Conservation (phyloP, 2,113 vertebrate species). For the Cynopterus brachyotis region DNA sequence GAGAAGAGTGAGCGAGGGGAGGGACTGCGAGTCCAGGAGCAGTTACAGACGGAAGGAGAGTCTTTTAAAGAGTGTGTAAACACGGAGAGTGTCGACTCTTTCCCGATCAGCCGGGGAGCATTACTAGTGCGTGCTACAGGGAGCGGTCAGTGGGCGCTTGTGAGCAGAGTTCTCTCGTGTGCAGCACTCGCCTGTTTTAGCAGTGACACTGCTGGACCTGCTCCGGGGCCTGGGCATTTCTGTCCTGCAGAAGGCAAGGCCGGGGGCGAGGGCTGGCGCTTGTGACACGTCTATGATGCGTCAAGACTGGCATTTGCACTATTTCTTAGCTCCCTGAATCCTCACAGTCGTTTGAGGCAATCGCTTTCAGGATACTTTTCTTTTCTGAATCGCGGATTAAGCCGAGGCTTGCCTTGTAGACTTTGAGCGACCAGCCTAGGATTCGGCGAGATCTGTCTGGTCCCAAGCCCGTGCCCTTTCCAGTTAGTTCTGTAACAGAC, state of each 20-base stretch:
- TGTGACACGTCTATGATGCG: background rate
- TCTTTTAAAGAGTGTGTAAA: conserved; percentile 24
- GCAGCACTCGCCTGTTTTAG: background rate
- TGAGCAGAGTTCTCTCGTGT: background rate
- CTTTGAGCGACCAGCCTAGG: background rate
- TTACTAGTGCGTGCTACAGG: background rate
- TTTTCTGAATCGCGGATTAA: conserved; percentile 2
- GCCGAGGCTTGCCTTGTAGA: background rate
- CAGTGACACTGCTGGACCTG: background rate
- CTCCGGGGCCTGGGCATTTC: background rate
- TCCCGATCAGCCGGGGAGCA: background rate
- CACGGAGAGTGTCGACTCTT: background rate
- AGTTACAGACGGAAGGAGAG: background rate
- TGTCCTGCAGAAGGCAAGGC: background rate
- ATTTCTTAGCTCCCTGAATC: background rate
- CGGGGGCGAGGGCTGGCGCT: background rate
- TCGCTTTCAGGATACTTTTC: conserved; percentile 17
- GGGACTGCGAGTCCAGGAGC: background rate
- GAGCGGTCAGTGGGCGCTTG: conserved; percentile 37
- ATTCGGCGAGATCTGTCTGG: background rate
- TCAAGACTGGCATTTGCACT: background rate
- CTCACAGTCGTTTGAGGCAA: background rate
- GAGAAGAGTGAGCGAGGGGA: background rate
- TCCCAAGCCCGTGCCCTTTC: background rate
- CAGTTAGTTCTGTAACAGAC: background rate